Conservation (phyloP, 2,888 invertebrate species). For the Rhingia rostrata region DNA sequence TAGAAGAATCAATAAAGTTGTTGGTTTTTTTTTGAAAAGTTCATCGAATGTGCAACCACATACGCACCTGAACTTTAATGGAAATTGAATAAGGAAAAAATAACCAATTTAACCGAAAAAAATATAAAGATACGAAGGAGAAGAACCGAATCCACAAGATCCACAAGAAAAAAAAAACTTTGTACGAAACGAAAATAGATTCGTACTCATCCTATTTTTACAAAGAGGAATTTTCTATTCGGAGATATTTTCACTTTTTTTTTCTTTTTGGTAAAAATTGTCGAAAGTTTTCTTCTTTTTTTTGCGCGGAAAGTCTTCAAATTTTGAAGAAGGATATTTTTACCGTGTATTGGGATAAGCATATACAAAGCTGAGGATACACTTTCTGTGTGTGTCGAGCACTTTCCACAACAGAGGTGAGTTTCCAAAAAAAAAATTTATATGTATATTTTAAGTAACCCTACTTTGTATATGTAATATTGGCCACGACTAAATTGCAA, state of each 20-base stretch:
- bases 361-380: constrained; percentile 24
- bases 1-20: constrained; percentile 21
- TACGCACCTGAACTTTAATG: constrained; percentile 70
- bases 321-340: constrained; percentile 35
- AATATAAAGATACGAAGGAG: constrained; percentile 17
- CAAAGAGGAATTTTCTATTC: constrained; percentile 69
- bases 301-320: constrained; percentile 30
- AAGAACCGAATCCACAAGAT: constrained; percentile 43
- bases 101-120: constrained; percentile 18
- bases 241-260: constrained; percentile 53
- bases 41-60: constrained; percentile 61
- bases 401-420: constrained; percentile 61
- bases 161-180: constrained; percentile 49
- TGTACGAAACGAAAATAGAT: constrained; percentile 69
- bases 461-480: neutral
- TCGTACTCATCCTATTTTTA: constrained; percentile 72
- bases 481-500: constrained; percentile 30
- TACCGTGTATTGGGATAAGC: constrained; percentile 31
- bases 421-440: constrained; percentile 38
- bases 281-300: constrained; percentile 46
- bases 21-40: constrained; percentile 38
- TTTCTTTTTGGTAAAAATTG: constrained; percentile 52
- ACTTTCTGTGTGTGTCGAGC: constrained; percentile 48
- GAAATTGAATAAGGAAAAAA: constrained; percentile 50
- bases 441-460: neutral